phyloP scores from a whole-genome alignment of 2,888 invertebrate species.

The Rhagonycha lutea region DNA sequence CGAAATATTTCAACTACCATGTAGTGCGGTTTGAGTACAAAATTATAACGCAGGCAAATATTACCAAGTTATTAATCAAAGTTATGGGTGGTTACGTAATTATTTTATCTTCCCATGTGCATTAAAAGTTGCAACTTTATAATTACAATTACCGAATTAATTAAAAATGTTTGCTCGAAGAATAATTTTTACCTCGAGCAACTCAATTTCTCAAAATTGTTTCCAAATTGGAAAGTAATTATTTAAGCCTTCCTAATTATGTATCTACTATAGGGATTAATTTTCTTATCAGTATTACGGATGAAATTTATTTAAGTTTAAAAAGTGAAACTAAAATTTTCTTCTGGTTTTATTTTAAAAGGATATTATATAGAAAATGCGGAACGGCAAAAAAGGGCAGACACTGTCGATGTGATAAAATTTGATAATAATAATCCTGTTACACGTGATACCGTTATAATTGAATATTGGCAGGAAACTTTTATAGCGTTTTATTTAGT shows the following conservation, averaged over 20 bases:
- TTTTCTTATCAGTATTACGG: not conserved
- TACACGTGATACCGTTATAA: not conserved
- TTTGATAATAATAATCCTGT: not conserved
- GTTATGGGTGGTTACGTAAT: not conserved
- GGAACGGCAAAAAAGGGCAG: not conserved
- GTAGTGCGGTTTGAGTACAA: constrained; percentile 1
- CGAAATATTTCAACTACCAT: constrained; percentile 3
- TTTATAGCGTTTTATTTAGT: not conserved
- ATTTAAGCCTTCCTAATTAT: not conserved
- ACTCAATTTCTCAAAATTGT: not conserved
- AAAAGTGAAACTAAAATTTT: not conserved
- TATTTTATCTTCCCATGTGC: not conserved
- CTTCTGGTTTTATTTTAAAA: not conserved
- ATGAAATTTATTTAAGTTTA: not conserved
- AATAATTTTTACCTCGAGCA: not conserved
- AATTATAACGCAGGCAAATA: not conserved
- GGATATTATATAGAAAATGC: not conserved
- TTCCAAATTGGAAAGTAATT: not conserved
- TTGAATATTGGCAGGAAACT: not conserved
- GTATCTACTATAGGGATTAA: not conserved
- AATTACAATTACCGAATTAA: not conserved
- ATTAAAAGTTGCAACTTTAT: not conserved
- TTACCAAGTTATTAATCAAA: not conserved
- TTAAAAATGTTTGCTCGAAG: not conserved
- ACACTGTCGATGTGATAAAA: not conserved